Evolutionary conservation across 2,888 invertebrate species (phyloP), one percentile per base, ranked within the genome.

Genomic region (Eupithecia centaureata): DNA sequence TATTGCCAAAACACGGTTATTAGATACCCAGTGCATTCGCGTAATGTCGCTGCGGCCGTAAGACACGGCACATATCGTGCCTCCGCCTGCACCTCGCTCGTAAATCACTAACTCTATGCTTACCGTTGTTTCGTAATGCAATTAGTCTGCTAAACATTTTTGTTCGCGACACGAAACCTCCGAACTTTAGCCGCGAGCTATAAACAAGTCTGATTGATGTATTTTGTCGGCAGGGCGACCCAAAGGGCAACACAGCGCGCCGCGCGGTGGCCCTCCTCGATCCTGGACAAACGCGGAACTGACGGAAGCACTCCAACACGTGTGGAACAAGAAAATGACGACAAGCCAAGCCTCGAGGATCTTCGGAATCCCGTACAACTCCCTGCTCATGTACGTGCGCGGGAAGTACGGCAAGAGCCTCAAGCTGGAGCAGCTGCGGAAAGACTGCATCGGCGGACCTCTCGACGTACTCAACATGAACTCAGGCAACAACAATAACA

Each of bases 281-380:
- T 98, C 98, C 1, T 98, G 98, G 98, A 98, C 97, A 72, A 98
- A 98, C 90, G 97, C 97, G 42, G 98, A 98, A 83, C 94, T 98
- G 62, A 98, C 98, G 62, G 97, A 97, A 89, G 98, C 98, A 1
- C 94, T 98, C 63, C 97, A 97, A 82, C 97, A 97, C 89, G 98
- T 98, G n/a, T 98, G 98, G 98, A 97, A 97, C 90, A 97, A 98
- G 85, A 97, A 97, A 86, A 98, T 98, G 97, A 98, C 98, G 73
- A 98, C 98, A 56, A 97, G 97, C 82, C 97, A 98, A 88, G 98
- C 98, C 12, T 97, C 97, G 28, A 92, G 98, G 73, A 96, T 97
- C 85, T 98, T 97, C 89, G 97, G 98, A 54, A 98, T 98, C 75
- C 98, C 98, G n/a, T 98, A 98, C 94, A 98, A 98, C 91, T 97